Evolutionary conservation across 2,888 invertebrate genomes (phyloP).

Genomic region (Philhelius pedissequus): DNA sequence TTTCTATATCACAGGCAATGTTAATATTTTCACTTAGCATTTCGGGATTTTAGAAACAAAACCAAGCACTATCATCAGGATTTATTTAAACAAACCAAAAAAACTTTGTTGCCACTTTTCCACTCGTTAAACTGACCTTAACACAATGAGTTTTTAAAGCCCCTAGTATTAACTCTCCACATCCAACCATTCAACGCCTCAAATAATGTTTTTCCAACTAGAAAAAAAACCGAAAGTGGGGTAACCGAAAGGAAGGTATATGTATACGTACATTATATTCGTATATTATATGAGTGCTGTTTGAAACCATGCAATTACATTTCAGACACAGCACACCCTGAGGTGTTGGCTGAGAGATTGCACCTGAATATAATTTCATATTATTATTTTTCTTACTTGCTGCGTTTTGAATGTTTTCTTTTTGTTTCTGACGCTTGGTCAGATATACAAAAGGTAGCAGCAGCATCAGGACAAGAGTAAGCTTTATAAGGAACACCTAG

Average conservation of each 20-base stretch:
- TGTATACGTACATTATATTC: neutral
- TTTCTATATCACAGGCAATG: too few species aligned
- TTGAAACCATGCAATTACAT: slow-evolving; percentile 35
- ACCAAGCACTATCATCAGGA: neutral
- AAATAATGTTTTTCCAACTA: slow-evolving; percentile 2
- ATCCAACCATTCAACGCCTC: neutral
- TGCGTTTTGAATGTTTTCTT: slow-evolving; percentile 30
- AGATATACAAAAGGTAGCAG: neutral
- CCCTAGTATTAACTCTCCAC: neutral
- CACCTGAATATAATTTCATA: slow-evolving; percentile 42
- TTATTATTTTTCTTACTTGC: slow-evolving; percentile 49
- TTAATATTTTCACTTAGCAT: neutral
- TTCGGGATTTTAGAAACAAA: neutral
- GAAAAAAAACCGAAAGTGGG: neutral
- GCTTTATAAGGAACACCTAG: neutral
- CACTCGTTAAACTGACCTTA: slow-evolving; percentile 8
- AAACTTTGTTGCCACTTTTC: neutral
- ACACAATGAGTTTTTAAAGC: neutral
- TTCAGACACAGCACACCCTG: slow-evolving; percentile 33
- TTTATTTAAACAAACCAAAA: neutral
- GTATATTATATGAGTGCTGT: neutral
- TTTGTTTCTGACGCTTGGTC: slow-evolving; percentile 23
- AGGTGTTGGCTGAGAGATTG: slow-evolving; percentile 45
- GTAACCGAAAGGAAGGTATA: slow-evolving; percentile 16
- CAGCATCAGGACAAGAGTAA: neutral